A percentile compares a stretch with the other conserved stretches of the same genome.
Evolutionary conservation across 35 echinoderm and acorn worm species (phyloP).

Genomic region (Amphiura filiformis): DNA sequence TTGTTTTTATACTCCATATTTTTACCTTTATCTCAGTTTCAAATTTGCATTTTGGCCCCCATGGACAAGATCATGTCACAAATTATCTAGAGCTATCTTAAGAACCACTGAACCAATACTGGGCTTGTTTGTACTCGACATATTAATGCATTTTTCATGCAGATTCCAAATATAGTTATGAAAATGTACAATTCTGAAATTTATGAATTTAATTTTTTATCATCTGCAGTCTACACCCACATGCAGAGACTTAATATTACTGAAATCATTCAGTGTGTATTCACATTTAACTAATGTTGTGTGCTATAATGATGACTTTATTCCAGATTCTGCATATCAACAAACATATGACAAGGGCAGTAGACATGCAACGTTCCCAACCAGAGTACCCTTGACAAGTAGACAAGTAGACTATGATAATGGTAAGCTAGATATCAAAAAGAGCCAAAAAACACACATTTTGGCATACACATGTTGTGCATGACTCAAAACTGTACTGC

Average conservation of each 20-base stretch:
- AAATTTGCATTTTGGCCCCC: no score
- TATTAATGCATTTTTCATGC: no score
- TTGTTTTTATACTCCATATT: no score
- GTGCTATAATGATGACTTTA: background rate
- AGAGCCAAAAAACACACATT: background rate
- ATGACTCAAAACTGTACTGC: background rate
- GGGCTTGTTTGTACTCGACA: no score
- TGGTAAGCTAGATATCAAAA: conserved; percentile 20
- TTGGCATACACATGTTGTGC: no score
- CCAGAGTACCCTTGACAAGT: conserved; percentile 23
- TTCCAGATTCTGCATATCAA: background rate
- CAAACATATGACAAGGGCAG: conserved; percentile 1
- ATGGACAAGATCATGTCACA: no score
- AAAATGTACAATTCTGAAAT: background rate
- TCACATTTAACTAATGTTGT: background rate
- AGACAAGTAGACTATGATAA: conserved; percentile 34
- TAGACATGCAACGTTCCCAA: conserved; percentile 45
- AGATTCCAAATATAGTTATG: no score
- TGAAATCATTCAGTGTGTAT: background rate
- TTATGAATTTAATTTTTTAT: background rate
- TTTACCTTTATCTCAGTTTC: no score
- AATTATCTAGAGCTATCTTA: no score
- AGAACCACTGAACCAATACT: no score
- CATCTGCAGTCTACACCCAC: no score
- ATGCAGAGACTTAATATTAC: no score